phyloP scores from a whole-genome alignment of 2,888 invertebrate species.

The Lacanobia wlatinum region DNA sequence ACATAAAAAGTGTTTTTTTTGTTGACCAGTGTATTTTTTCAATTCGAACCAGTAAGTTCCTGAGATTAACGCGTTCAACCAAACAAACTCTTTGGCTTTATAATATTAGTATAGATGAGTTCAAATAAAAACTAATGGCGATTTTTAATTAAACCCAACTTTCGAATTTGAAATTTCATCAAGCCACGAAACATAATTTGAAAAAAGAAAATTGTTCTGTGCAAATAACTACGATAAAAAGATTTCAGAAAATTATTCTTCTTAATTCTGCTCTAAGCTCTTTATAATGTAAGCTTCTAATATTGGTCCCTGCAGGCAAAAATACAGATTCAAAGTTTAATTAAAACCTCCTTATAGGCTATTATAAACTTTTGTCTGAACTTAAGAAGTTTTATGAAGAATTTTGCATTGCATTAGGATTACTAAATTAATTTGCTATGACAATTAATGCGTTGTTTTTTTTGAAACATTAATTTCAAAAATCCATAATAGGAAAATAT shows the following conservation, averaged over 20 bases:
- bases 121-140: background rate
- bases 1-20: no score
- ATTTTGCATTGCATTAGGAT: conserved; percentile 38
- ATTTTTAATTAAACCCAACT: conserved; percentile 13
- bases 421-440: conserved; percentile 14
- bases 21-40: no score
- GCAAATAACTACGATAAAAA: conserved; percentile 26
- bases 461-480: no score
- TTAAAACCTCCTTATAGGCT: conserved; percentile 51
- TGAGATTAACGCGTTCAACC: no score
- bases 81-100: no score
- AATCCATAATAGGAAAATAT: no score
- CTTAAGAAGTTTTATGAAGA: conserved; percentile 43
- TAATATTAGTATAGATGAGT: background rate
- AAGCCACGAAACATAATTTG: conserved; percentile 19
- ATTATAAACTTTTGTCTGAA: conserved; percentile 52
- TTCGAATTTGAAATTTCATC: conserved; percentile 10
- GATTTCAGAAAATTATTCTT: conserved; percentile 46
- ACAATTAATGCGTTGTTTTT: background rate
- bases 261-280: conserved; percentile 42
- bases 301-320: conserved; percentile 52
- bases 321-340: conserved; percentile 48
- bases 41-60: no score
- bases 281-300: conserved; percentile 34
- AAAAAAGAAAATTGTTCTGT: conserved; percentile 20